A percentile compares a stretch with the other conserved stretches of the same genome.
phyloP scores from a whole-genome alignment of 2,888 invertebrate species.

The Pristionchus entomophagus region DNA sequence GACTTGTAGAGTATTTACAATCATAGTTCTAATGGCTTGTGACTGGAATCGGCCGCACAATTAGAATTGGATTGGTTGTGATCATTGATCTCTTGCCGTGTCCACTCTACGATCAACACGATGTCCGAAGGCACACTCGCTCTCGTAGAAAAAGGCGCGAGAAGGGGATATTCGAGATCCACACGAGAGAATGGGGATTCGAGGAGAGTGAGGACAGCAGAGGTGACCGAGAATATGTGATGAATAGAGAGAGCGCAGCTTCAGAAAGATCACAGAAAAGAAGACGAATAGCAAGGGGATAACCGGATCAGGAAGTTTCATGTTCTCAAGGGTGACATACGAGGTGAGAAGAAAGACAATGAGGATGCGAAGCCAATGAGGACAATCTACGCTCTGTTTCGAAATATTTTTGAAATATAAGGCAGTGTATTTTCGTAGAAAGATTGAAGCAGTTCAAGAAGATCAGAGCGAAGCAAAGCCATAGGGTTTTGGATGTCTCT shows the following conservation, averaged over 20 bases:
- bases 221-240: not conserved
- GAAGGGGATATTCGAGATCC: slow-evolving; percentile 26
- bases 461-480: too few species aligned
- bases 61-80: not conserved
- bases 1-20: too few species aligned
- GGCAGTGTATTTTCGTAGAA: too few species aligned
- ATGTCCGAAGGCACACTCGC: not conserved
- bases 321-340: not conserved
- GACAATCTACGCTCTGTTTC: too few species aligned
- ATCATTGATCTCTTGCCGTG: not conserved
- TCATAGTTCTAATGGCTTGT: too few species aligned
- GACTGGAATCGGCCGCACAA: too few species aligned
- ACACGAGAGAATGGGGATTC: not conserved
- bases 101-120: slow-evolving; percentile 8
- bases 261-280: not conserved
- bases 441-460: too few species aligned
- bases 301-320: slow-evolving; percentile 37
- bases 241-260: not conserved
- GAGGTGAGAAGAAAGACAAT: slow-evolving; percentile 8
- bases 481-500: too few species aligned
- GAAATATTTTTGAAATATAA: too few species aligned
- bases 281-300: slow-evolving; percentile 15
- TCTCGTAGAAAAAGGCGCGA: slow-evolving; percentile 29
- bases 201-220: not conserved
- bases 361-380: not conserved